Evolutionary conservation across 1,140 invertebrate genomes (phyloP), one percentile per base, ranked within the genome.

Genomic region (Rhopalosiphum padi): DNA sequence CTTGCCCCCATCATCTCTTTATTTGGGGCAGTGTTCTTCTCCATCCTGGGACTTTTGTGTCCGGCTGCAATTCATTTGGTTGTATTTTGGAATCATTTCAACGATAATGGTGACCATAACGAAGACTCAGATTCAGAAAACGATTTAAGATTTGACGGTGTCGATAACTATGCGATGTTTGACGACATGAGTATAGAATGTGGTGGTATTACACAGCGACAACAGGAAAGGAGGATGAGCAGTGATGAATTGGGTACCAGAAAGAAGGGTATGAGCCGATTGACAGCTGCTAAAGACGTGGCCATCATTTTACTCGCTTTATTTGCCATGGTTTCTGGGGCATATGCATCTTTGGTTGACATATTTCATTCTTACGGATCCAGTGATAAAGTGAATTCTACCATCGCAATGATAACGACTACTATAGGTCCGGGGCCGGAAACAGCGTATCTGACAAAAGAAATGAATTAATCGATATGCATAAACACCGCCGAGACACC

Each of bases 1-100:
- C 95, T 99, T 35, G 98, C 98, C 6, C 97, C 98, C 4, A 97
- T 99, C 95, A 99, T 99, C 94, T 98, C 98, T 0, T 96, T 99
- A 1, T 98, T 99, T 23, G 99, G 99, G 82, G 97, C 98, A 1
- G 96, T 99, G 2, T 98, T 98, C 94, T 96, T 98, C 8, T 98
- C 98, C 35, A 98, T 98, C n/a, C 96, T 99, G 18, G 98, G 98
- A 25, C 96, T 99, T 6, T 98, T 99, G 94, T 98, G 99, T 94
- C 99, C 99, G 2, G 97, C 98, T 5, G 95, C 98, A 21, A 98
- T 99, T 94, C 98, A 99, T 95, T 96, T 98, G 53, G 96, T 98
- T 3, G 97, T 97, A 0, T 97, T 97, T 88, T 97, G 97, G 96
- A 97, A 97, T 94, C 96, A 97, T 96, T 96, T 95, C 93, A 95